These are phyloP conservation scores for Punctoribates punctum DNA, from an alignment of 2,888 invertebrate species.

Conservation along the genomic window DNA sequence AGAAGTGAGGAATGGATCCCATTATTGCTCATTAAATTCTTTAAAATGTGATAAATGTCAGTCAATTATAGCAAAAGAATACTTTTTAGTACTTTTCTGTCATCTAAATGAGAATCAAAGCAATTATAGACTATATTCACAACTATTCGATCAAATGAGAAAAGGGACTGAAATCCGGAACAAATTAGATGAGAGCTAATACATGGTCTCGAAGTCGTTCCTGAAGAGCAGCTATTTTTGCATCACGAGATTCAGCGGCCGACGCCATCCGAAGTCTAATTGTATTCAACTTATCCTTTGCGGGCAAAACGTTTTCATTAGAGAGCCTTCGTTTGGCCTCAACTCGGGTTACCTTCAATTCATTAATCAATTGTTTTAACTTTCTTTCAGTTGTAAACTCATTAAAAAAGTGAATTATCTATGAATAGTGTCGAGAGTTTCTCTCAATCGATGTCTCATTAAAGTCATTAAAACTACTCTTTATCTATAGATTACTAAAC, in stretches of 20 bases:
- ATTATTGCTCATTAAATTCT: too few relatives aligned
- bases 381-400: background rate
- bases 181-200: slow-evolving; percentile 55
- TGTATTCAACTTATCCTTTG: slow-evolving; percentile 76
- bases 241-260: slow-evolving; percentile 81
- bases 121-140: too few relatives aligned
- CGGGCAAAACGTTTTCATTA: slow-evolving; percentile 57
- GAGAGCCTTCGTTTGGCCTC: slow-evolving; percentile 45
- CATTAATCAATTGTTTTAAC: background rate
- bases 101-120: too few relatives aligned
- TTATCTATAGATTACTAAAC: too few relatives aligned
- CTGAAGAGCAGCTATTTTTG: slow-evolving; percentile 83
- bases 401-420: background rate
- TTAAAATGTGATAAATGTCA: too few relatives aligned
- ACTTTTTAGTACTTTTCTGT: too few relatives aligned
- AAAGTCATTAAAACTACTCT: too few relatives aligned
- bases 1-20: too few relatives aligned
- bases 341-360: slow-evolving; percentile 44
- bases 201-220: slow-evolving; percentile 89
- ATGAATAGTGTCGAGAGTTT: too few relatives aligned
- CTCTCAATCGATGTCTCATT: too few relatives aligned
- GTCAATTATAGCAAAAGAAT: too few relatives aligned
- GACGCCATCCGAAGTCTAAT: slow-evolving; percentile 83
- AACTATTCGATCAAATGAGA: background rate
- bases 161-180: background rate